Evolutionary conservation across 30 jellyfish, hydroid and myxozoan species (phyloP).

Genomic region (Aurelia sp.): DNA sequence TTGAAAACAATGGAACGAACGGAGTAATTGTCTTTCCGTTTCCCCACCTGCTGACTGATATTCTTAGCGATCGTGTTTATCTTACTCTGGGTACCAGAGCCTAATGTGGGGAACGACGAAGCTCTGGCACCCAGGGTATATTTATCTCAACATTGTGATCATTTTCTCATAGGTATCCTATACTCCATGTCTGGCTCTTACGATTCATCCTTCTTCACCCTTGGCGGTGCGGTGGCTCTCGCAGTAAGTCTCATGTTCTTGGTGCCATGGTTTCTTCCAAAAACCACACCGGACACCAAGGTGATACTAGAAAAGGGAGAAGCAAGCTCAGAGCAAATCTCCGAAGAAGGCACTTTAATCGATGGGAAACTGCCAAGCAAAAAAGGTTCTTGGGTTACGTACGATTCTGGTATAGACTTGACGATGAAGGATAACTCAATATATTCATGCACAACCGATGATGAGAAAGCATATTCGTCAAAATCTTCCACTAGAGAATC

Average conservation of each 20-base stretch:
- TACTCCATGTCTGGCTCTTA: slow-evolving; percentile 65
- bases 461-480: slow-evolving; percentile 1
- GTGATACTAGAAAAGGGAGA: slow-evolving; percentile 8
- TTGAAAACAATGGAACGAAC: too few relatives aligned
- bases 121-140: too few relatives aligned
- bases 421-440: slow-evolving; percentile 43
- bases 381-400: slow-evolving; percentile 53
- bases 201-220: slow-evolving; percentile 63
- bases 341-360: slow-evolving; percentile 1
- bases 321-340: not conserved
- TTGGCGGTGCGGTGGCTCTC: slow-evolving; percentile 62
- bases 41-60: too few relatives aligned
- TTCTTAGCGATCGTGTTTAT: too few relatives aligned
- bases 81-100: too few relatives aligned
- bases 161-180: slow-evolving; percentile 50
- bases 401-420: slow-evolving; percentile 65
- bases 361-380: slow-evolving; percentile 33
- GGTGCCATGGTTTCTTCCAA: slow-evolving; percentile 73
- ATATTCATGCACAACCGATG: slow-evolving; percentile 38
- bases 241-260: slow-evolving; percentile 65
- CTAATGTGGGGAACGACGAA: too few relatives aligned
- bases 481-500: slow-evolving; percentile 13
- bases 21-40: too few relatives aligned
- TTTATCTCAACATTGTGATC: not conserved
- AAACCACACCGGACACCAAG: not conserved